Evolutionary conservation across 53 echinoderm and acorn worm species (phyloP), one percentile per base, ranked within the genome.

Genomic region (Patiria pectinifera): DNA sequence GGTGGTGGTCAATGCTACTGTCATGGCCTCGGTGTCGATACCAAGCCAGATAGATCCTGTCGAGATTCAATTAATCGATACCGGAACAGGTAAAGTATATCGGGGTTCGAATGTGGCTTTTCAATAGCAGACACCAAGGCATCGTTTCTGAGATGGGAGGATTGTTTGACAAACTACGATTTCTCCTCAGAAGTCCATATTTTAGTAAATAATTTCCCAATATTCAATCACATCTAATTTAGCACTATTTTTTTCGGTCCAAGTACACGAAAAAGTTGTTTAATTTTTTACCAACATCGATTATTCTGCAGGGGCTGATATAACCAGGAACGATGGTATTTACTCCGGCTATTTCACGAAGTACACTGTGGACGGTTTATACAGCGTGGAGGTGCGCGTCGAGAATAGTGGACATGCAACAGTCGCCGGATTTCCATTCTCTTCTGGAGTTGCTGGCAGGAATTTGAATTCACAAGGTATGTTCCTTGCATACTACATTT

Each of bases 301-400:
- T 53, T 53, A 53, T 53, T 53, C 78, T 13, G 22, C 86, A 96
- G 96, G 96, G 11, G 92, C 92, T 3, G 96, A 96, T 59, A 91
- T 92, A 61, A 96, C 91, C 26, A 89, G 89, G 19, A 76, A 94
- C 46, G 96, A 96, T 76, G 96, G 96, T 14, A 82, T 96, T 2
- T 96, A 96, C 76, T 91, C 96, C 13, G 75, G 91, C 0, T 92
- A 48, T 62, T 91, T 91, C 83, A 92, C 94, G 25, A 76, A 92
- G 53, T 92, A 91, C 44, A 93, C 91, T 1, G 83, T 18, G 44
- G 81, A 62, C 11, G 95, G 95, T n/a, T 91, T 91, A 84, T 95
- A 95, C 44, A 93, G 93, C 19, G 61, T 95, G 43, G 70, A 80
- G 7, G 23, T 89, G 3, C 71, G 69, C 21, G 81, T 87, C 4